A percentile compares a stretch with the other conserved stretches of the same genome.
These are phyloP conservation scores for Centroberyx gerrardi DNA, from an alignment of 2,797 vertebrate genomes.

Conservation along the genomic window DNA sequence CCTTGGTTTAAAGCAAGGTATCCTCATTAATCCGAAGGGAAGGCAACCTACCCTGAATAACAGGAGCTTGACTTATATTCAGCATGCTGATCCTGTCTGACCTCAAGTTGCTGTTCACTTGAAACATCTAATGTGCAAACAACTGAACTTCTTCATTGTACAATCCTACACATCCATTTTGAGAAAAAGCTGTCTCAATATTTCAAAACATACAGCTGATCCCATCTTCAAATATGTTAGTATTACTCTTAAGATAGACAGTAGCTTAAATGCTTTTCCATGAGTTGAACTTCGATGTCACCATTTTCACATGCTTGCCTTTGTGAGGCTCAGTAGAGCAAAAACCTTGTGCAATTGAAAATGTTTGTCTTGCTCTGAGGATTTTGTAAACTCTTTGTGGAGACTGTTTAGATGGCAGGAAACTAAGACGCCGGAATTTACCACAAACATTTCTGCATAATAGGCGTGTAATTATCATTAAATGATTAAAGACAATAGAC, in stretches of 20 bases:
- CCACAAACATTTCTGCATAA: not conserved
- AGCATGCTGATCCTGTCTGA: not conserved
- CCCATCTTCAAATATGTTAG: not conserved
- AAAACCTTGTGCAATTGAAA: too few relatives aligned
- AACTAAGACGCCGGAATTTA: not conserved
- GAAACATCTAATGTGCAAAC: not conserved
- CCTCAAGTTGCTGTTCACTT: slow-evolving; percentile 8
- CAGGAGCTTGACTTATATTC: slow-evolving; percentile 23
- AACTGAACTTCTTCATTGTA: not conserved
- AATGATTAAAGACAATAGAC: too few relatives aligned
- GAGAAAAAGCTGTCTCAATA: not conserved
- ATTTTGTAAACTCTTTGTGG: too few relatives aligned
- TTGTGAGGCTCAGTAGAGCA: too few relatives aligned
- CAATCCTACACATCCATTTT: not conserved
- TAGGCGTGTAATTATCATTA: too few relatives aligned
- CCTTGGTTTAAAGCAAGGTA: slow-evolving; percentile 48
- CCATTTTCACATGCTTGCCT: too few relatives aligned
- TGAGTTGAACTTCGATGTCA: too few relatives aligned
- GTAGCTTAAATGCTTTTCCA: not conserved
- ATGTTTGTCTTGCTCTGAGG: too few relatives aligned
- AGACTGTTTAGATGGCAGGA: not conserved
- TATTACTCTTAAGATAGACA: not conserved
- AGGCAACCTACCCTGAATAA: slow-evolving; percentile 34
- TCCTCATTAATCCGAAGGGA: slow-evolving; percentile 42
- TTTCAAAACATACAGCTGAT: not conserved